Percentiles rank a stretch among this genome's conserved stretches.
phyloP scores from a whole-genome alignment of 2,888 invertebrate species.

The Masnerella sp. region DNA sequence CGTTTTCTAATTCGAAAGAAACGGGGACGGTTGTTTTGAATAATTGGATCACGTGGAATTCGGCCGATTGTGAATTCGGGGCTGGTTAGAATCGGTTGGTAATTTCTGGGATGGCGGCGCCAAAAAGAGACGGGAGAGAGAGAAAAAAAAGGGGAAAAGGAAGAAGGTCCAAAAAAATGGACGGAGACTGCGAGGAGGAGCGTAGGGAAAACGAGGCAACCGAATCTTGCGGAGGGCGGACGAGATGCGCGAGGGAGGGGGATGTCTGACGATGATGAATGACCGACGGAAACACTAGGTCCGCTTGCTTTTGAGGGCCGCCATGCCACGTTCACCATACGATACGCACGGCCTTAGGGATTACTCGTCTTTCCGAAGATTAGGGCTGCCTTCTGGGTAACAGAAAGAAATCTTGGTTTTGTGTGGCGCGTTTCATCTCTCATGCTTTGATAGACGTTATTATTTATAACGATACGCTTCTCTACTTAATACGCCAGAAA shows the following conservation, averaged over 20 bases:
- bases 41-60: slow-evolving; percentile 50
- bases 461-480: slow-evolving; percentile 29
- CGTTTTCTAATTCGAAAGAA: slow-evolving; percentile 41
- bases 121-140: slow-evolving; percentile 69
- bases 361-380: slow-evolving; percentile 61
- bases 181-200: slow-evolving; percentile 66
- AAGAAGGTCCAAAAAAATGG: slow-evolving; percentile 40
- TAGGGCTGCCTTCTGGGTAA: slow-evolving; percentile 54
- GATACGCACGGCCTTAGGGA: slow-evolving; percentile 56
- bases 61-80: no score
- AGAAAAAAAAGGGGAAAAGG: slow-evolving; percentile 61
- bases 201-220: slow-evolving; percentile 69
- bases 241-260: slow-evolving; percentile 65
- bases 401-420: slow-evolving; percentile 52
- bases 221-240: slow-evolving; percentile 59
- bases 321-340: slow-evolving; percentile 67
- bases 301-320: slow-evolving; percentile 75
- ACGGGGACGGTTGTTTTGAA: slow-evolving; percentile 40
- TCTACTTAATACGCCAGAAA: slow-evolving; percentile 21
- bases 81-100: slow-evolving; percentile 56
- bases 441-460: slow-evolving; percentile 42
- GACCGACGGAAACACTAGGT: slow-evolving; percentile 74
- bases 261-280: slow-evolving; percentile 77
- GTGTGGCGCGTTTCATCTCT: slow-evolving; percentile 38
- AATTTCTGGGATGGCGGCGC: slow-evolving; percentile 71